Conservation (phyloP, 2,113 vertebrate species). For the Solea senegalensis region DNA sequence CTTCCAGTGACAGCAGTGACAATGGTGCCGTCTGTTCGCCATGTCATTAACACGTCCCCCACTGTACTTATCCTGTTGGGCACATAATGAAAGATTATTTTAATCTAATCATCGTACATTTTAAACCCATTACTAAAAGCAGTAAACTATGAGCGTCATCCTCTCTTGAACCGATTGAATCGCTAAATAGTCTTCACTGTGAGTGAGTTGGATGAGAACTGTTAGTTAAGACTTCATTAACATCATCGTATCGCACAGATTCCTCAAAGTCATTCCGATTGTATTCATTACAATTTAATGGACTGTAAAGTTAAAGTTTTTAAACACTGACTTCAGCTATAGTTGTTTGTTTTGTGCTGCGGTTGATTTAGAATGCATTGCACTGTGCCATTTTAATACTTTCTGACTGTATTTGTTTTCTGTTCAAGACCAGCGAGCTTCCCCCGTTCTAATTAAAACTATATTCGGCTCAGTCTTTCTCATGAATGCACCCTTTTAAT, state of each 20-base stretch:
- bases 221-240: not conserved
- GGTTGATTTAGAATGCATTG: constrained; percentile 31
- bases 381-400: constrained; percentile 16
- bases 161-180: constrained; percentile 25
- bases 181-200: constrained; percentile 1
- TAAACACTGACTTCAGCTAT: too few species aligned
- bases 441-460: constrained; percentile 53
- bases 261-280: too few species aligned
- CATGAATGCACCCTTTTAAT: constrained; percentile 44
- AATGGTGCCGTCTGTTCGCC: constrained; percentile 65
- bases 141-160: constrained; percentile 50
- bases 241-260: not conserved
- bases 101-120: constrained; percentile 58
- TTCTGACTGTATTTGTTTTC: constrained; percentile 39
- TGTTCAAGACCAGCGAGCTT: constrained; percentile 29
- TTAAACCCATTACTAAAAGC: constrained; percentile 39
- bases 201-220: not conserved
- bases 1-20: constrained; percentile 50
- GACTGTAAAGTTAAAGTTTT: too few species aligned
- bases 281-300: too few species aligned
- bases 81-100: constrained; percentile 67
- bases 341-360: not conserved
- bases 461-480: constrained; percentile 48
- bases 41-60: constrained; percentile 67
- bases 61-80: constrained; percentile 54